Evolutionary conservation across 2,888 invertebrate species (phyloP).

Genomic region (Parthenolecanium corni): DNA sequence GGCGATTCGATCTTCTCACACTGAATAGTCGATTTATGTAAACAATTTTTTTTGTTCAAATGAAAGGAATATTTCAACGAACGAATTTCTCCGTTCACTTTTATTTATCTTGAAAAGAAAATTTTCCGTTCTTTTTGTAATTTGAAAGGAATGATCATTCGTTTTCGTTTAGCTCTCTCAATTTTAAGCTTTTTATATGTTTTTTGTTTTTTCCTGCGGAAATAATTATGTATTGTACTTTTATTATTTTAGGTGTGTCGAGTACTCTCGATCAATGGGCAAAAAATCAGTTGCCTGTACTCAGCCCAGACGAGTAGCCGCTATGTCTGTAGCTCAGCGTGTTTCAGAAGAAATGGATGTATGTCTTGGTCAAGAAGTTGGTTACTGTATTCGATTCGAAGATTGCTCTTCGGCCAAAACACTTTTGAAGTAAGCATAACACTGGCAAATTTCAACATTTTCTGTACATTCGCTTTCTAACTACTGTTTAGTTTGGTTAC

Average conservation of each 20-base stretch:
- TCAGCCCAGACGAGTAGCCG: conserved; percentile 92
- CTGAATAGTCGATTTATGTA: no score
- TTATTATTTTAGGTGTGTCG: conserved; percentile 48
- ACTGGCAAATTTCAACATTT: conserved; percentile 6
- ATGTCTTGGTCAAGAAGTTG: conserved; percentile 76
- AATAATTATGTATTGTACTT: neutral
- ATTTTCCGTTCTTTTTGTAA: neutral
- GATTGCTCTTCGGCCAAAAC: conserved; percentile 94
- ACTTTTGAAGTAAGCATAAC: conserved; percentile 58
- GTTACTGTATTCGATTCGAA: conserved; percentile 96
- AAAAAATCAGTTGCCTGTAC: conserved; percentile 86
- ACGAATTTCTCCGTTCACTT: neutral
- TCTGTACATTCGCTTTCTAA: neutral
- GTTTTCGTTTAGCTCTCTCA: neutral
- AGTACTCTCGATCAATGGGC: conserved; percentile 54
- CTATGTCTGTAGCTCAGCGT: conserved; percentile 98
- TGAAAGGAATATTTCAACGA: no score
- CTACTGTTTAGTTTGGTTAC: no score
- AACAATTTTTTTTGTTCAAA: no score
- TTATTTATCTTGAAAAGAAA: no score
- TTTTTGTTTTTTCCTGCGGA: neutral
- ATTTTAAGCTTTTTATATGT: neutral
- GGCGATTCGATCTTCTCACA: no score
- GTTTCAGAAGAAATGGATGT: conserved; percentile 99
- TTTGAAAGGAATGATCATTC: neutral